Conservation (phyloP, 2,888 invertebrate species). For the Rhagonycha lutea region DNA sequence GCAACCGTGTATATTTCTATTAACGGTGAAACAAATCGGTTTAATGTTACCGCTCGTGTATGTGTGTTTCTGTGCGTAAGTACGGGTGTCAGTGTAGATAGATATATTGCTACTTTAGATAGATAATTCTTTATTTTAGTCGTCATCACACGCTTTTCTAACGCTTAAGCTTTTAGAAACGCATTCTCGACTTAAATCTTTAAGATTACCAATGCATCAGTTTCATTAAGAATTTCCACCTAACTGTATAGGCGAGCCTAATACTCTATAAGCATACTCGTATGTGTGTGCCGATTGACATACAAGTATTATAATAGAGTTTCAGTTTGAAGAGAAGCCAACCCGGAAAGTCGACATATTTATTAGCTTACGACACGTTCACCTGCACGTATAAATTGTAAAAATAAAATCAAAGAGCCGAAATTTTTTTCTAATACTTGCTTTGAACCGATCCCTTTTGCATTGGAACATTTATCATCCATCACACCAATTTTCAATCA, state of each 20-base stretch:
- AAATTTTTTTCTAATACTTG: background rate
- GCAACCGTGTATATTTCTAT: constrained; percentile 20
- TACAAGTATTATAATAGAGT: constrained; percentile 5
- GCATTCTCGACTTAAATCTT: constrained; percentile 7
- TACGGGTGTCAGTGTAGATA: constrained; percentile 15
- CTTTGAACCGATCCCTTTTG: background rate
- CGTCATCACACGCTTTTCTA: constrained; percentile 3
- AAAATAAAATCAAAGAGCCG: constrained; percentile 15
- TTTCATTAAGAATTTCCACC: constrained; percentile 8
- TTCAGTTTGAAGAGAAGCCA: constrained; percentile 22
- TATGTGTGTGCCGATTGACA: constrained; percentile 12
- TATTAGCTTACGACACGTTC: constrained; percentile 12
- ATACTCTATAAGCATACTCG: background rate
- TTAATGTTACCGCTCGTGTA: constrained; percentile 17
- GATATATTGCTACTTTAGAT: constrained; percentile 20
- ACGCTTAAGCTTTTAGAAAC: constrained; percentile 5
- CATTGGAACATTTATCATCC: background rate
- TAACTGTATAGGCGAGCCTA: background rate
- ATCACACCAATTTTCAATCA: background rate
- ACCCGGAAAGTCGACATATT: constrained; percentile 24
- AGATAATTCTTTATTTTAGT: constrained; percentile 24
- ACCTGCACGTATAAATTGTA: constrained; percentile 17
- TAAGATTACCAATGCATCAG: constrained; percentile 6
- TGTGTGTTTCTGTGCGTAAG: constrained; percentile 7
- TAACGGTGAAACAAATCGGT: constrained; percentile 25